Conservation (phyloP, 1,140 invertebrate species). For the Heterodera schachtii region DNA sequence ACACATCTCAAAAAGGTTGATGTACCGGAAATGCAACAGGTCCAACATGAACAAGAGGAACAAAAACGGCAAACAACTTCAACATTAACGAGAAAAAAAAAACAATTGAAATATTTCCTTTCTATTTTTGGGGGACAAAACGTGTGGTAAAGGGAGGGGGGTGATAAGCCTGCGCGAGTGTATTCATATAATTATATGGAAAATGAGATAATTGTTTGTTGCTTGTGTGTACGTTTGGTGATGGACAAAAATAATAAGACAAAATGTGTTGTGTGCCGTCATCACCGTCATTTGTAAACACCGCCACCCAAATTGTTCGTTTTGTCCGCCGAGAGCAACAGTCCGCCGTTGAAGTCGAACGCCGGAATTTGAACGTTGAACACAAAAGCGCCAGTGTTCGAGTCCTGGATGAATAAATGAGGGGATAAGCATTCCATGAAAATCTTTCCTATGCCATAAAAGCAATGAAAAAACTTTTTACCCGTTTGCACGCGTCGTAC, state of each 20-base stretch:
- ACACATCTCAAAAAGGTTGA: too few relatives aligned
- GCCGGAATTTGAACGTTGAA: constrained; percentile 20
- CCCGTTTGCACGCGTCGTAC: constrained; percentile 26
- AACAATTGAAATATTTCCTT: too few relatives aligned
- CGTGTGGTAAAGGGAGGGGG: too few relatives aligned
- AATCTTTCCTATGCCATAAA: background rate
- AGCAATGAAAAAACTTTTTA: background rate
- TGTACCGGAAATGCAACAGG: too few relatives aligned
- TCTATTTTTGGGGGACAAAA: too few relatives aligned
- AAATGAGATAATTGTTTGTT: background rate
- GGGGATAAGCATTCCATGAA: too few relatives aligned
- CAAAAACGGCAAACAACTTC: too few relatives aligned
- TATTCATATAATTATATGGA: too few relatives aligned
- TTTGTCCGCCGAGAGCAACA: constrained; percentile 21
- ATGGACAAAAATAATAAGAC: background rate
- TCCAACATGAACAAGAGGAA: too few relatives aligned
- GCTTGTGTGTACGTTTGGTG: background rate
- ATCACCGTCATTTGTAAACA: background rate
- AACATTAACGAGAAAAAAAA: too few relatives aligned
- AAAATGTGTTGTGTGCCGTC: background rate
- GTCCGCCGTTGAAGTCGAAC: constrained; percentile 18
- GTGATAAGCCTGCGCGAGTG: background rate
- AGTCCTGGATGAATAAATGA: background rate
- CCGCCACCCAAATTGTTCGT: constrained; percentile 18
- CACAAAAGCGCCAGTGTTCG: background rate